Percentiles rank a stretch among this genome's conserved stretches.
Conservation (phyloP, 2,888 invertebrate species). For the Nemapogon koenigi region DNA sequence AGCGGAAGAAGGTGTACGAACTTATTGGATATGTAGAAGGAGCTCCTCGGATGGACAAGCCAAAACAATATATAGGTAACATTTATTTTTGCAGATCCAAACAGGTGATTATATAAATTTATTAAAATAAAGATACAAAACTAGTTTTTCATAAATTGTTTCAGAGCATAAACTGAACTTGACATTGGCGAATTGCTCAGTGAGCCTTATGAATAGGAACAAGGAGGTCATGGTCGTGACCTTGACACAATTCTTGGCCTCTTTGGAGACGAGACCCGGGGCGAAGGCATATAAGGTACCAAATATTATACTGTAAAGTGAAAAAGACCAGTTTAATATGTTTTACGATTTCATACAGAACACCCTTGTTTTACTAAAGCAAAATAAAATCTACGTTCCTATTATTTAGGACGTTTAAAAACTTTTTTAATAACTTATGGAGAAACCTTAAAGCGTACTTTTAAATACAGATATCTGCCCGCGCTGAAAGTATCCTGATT, state of each 20-base stretch:
- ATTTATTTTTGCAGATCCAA: neutral
- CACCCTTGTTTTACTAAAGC: no score
- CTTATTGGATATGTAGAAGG: constrained; percentile 70
- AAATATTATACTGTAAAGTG: neutral
- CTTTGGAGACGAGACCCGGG: constrained; percentile 71
- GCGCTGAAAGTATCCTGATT: constrained; percentile 77
- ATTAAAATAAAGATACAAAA: neutral
- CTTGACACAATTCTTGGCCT: constrained; percentile 73
- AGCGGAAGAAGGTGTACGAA: constrained; percentile 66
- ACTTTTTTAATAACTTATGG: neutral
- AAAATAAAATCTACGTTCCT: neutral
- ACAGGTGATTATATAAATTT: neutral
- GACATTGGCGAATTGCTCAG: constrained; percentile 74
- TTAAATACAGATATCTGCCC: constrained; percentile 67
- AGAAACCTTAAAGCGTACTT: neutral
- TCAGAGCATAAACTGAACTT: constrained; percentile 79
- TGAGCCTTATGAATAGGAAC: constrained; percentile 71
- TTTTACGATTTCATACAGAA: no score
- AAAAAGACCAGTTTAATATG: no score
- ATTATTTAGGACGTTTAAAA: constrained; percentile 9
- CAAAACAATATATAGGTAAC: constrained; percentile 65
- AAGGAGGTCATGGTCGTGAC: constrained; percentile 76
- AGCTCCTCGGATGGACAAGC: constrained; percentile 44
- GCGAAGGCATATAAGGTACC: constrained; percentile 71
- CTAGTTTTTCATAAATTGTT: constrained; percentile 21